Percentiles rank a stretch among this genome's conserved stretches.
These are phyloP conservation scores for Oxycera nigricornis DNA, from an alignment of 2,888 invertebrate species.

Conservation along the genomic window DNA sequence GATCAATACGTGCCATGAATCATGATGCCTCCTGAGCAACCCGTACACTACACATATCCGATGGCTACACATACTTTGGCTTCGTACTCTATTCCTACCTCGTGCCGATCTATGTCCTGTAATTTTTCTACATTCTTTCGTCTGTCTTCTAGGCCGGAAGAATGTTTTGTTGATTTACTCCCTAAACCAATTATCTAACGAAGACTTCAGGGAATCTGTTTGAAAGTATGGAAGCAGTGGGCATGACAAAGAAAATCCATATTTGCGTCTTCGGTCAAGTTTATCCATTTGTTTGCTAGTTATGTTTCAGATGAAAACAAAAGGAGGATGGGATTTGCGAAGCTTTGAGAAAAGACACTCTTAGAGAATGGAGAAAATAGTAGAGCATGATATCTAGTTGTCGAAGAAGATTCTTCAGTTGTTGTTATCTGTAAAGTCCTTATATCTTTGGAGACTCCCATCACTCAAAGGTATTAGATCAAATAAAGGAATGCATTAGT, in stretches of 20 bases:
- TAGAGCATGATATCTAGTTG: no score
- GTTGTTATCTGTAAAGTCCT: no score
- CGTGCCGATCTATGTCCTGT: not conserved
- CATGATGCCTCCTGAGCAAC: not conserved
- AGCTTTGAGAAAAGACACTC: no score
- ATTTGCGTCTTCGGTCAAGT: not conserved
- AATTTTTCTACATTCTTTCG: constrained; percentile 42
- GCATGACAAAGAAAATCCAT: not conserved
- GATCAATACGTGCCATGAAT: constrained; percentile 21
- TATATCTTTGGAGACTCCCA: no score
- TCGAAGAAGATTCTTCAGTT: no score
- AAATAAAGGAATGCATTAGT: no score
- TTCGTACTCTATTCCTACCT: not conserved
- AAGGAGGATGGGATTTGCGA: no score
- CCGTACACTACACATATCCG: not conserved
- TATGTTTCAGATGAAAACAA: no score
- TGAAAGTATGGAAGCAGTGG: not conserved
- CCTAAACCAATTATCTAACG: constrained; percentile 47
- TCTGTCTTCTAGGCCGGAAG: constrained; percentile 41
- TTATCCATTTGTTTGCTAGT: not conserved
- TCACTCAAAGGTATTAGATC: no score
- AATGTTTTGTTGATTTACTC: constrained; percentile 46
- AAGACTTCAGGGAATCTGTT: constrained; percentile 36
- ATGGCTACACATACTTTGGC: not conserved
- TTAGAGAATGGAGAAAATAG: no score